phyloP scores from a whole-genome alignment of 2,797 vertebrate species.

The Poeciliopsis gracilis region DNA sequence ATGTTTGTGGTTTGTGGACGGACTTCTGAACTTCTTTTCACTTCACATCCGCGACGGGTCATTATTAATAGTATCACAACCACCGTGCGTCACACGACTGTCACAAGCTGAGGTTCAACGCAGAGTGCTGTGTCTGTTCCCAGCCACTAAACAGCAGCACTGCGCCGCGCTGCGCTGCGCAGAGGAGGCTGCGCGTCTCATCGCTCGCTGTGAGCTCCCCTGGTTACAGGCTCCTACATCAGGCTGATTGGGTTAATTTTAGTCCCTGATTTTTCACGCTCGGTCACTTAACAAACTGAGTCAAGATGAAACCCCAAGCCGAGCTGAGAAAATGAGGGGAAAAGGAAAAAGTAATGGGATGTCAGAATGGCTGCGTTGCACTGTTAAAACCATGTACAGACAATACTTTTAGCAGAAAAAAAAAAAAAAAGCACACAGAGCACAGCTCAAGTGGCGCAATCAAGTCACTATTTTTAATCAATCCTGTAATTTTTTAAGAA shows the following conservation, averaged over 20 bases:
- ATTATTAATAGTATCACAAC: neutral
- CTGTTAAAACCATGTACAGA: neutral
- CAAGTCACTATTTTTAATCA: neutral
- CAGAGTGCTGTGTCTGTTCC: constrained; percentile 30
- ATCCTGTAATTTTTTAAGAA: neutral
- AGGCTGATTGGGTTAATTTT: constrained; percentile 59
- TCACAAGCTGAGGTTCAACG: neutral
- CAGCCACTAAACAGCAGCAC: constrained; percentile 53
- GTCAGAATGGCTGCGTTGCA: neutral
- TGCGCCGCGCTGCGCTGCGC: constrained; percentile 34
- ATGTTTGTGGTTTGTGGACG: constrained; percentile 28
- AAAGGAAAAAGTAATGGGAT: neutral
- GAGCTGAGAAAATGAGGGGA: constrained; percentile 6
- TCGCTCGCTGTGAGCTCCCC: constrained; percentile 6
- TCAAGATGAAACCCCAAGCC: constrained; percentile 11
- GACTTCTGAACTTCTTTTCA: neutral
- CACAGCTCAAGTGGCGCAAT: neutral
- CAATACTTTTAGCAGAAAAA: neutral
- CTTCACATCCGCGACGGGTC: neutral
- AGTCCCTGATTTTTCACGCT: constrained; percentile 51
- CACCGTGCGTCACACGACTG: neutral
- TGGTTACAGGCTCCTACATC: constrained; percentile 34
- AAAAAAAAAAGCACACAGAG: neutral
- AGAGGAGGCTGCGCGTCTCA: constrained; percentile 26
- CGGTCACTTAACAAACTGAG: constrained; percentile 55